Base-by-base conservation (phyloP, 2,888 invertebrate species). In the Criorhina ranunculi region DNA sequence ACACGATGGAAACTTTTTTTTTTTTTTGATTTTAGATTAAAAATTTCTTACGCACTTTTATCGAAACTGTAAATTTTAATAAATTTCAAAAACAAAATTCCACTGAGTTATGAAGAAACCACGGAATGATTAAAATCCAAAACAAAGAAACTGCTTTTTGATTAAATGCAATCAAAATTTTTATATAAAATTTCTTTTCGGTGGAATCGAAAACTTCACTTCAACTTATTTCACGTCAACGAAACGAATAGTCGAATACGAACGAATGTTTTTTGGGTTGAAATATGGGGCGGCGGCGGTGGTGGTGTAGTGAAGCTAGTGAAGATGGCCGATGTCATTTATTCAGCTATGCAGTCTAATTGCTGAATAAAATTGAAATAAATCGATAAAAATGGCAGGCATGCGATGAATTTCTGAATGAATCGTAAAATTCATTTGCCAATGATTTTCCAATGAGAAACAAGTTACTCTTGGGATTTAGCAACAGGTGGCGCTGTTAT, bases 1-100 rank as follows among this genome's bases (percentile, higher is more conserved):
- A 37, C 66, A 73, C 37, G n/a, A 24, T 4, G 33, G 12, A 8
- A 29, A 12, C 29, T 12, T 15, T 35, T 73, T 64, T 46, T 40
- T 31, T 37, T 35, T 19, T 42, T 33, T 24, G 24, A 24, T 31
- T n/a, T n/a, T n/a, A n/a, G n/a, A n/a, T n/a, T n/a, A n/a, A n/a
- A n/a, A n/a, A n/a, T n/a, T 70, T 80, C 66, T 53, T 85, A 85
- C 85, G 76, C 85, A 85, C 85, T 85, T 85, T 80, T 76, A 46
- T 53, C 59, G 29, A 83, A 82, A 70, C 66, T 66, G 64, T 66
- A 76, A 49, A 67, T 55, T 55, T 35, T 49, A 29, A 31, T 31
- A 40, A 73, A 62, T 46, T 76, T 70, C n/a, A 51, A 51, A 44
- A 57, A 40, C 11, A 24, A 67, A 64, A 49, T 76, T 73, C 40